These are phyloP conservation scores for Anoplolepis gracilipes DNA, from an alignment of 1,140 invertebrate species.

Conservation along the genomic window DNA sequence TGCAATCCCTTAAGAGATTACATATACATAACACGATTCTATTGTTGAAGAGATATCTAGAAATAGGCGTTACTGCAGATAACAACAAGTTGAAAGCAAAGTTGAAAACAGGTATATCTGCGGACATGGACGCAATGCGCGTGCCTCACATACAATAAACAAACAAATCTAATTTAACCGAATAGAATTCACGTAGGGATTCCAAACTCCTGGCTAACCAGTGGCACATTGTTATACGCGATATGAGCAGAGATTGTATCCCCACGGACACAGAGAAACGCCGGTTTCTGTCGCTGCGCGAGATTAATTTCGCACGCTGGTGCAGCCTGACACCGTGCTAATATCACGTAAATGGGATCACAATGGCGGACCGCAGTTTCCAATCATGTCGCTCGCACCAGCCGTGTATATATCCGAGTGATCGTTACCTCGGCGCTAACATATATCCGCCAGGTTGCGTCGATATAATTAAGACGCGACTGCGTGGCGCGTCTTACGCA, in stretches of 20 bases:
- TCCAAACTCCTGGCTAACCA: slow-evolving; percentile 66
- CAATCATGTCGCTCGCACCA: slow-evolving; percentile 79
- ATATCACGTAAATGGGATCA: slow-evolving; percentile 83
- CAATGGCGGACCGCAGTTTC: slow-evolving; percentile 83
- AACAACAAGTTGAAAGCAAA: neutral
- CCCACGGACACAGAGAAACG: slow-evolving; percentile 55
- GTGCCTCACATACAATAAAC: neutral
- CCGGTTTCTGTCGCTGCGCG: slow-evolving; percentile 69
- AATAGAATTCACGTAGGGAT: slow-evolving; percentile 68
- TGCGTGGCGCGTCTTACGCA: slow-evolving; percentile 43
- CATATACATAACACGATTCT: slow-evolving; percentile 3
- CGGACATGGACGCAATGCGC: neutral
- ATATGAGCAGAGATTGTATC: slow-evolving; percentile 68
- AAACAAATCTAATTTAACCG: slow-evolving; percentile 68
- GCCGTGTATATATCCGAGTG: slow-evolving; percentile 73
- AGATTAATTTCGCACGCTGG: slow-evolving; percentile 83
- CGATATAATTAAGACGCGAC: slow-evolving; percentile 80
- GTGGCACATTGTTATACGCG: slow-evolving; percentile 71
- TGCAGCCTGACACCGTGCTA: slow-evolving; percentile 80
- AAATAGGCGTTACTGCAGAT: neutral
- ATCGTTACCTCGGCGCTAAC: slow-evolving; percentile 72
- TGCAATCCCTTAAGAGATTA: neutral
- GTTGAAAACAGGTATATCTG: neutral
- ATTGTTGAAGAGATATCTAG: neutral
- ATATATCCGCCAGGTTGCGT: slow-evolving; percentile 61